Percentiles rank a stretch among this genome's conserved stretches.
phyloP scores from a whole-genome alignment of 37 sponge, comb jelly and placozoan species.

The Chondrosia reniformis region DNA sequence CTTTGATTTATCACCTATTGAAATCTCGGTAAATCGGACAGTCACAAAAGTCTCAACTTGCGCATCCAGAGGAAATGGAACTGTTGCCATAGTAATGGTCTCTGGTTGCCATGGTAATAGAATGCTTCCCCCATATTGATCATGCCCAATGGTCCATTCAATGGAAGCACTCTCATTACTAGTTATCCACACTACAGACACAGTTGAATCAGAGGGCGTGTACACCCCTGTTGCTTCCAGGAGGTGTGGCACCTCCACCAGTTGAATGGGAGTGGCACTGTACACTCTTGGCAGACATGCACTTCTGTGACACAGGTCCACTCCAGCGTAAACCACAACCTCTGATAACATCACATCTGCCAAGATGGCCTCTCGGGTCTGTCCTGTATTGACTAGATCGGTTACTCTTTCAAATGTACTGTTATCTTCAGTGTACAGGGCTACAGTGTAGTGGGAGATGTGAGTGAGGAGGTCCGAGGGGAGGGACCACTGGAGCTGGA shows the following conservation, averaged over 20 bases:
- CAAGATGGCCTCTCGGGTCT: not conserved
- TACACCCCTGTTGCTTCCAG: conserved; percentile 7
- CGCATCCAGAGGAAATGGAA: not conserved
- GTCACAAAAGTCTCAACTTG: conserved; percentile 19
- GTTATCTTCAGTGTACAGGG: conserved; percentile 3
- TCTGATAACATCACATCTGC: not conserved
- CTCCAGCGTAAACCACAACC: conserved; percentile 19
- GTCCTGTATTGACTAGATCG: not conserved
- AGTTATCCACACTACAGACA: conserved; percentile 34
- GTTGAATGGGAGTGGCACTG: conserved; percentile 24
- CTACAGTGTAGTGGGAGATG: conserved; percentile 62
- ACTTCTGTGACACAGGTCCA: conserved; percentile 34
- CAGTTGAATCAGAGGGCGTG: conserved; percentile 15
- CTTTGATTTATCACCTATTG: conserved; percentile 16
- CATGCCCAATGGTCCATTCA: conserved; percentile 40
- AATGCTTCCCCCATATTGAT: not conserved
- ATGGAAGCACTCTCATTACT: conserved; percentile 12
- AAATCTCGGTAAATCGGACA: conserved; percentile 26
- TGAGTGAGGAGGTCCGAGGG: conserved; percentile 20
- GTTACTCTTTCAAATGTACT: not conserved
- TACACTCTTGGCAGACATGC: conserved; percentile 52
- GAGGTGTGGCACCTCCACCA: no score
- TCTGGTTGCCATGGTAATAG: conserved; percentile 31
- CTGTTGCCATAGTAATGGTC: not conserved
- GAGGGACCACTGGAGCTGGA: conserved; percentile 47